phyloP scores from a whole-genome alignment of 2,113 vertebrate species.

The Calidris pugnax region DNA sequence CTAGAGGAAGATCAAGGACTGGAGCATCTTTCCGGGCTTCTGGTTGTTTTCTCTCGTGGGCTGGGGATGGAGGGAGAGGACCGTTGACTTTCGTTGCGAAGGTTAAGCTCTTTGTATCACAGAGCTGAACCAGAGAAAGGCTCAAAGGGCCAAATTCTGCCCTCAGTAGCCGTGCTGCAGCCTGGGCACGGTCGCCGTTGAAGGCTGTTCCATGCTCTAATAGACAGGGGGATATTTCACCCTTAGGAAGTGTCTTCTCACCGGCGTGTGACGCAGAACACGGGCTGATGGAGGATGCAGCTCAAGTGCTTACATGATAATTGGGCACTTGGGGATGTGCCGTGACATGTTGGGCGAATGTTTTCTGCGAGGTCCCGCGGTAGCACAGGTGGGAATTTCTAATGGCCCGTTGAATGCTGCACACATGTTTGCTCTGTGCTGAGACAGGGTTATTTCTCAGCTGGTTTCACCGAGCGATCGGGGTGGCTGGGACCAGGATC shows the following conservation, averaged over 20 bases:
- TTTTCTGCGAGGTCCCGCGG: not conserved
- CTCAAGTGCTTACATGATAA: not conserved
- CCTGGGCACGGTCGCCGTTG: rapidly evolving
- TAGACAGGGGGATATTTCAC: not conserved
- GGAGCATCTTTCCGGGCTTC: not conserved
- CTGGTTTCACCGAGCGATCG: not conserved
- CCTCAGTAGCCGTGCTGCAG: rapidly evolving
- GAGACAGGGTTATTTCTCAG: not conserved
- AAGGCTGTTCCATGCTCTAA: not conserved
- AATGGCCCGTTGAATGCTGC: not conserved
- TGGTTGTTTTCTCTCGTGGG: not conserved
- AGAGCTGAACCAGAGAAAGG: not conserved
- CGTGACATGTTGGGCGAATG: not conserved
- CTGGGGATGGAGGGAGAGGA: not conserved
- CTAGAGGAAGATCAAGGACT: not conserved
- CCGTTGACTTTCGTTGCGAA: not conserved
- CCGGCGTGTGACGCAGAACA: not conserved
- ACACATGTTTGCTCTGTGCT: not conserved
- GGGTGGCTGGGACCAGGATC: not conserved
- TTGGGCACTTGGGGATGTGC: not conserved
- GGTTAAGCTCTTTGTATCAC: not conserved
- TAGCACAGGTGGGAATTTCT: not conserved
- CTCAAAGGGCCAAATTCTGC: not conserved
- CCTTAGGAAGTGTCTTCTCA: not conserved
- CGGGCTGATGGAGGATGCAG: not conserved